These are phyloP conservation scores for Podargus strigoides DNA, from an alignment of 2,797 vertebrate species.

Conservation along the genomic window DNA sequence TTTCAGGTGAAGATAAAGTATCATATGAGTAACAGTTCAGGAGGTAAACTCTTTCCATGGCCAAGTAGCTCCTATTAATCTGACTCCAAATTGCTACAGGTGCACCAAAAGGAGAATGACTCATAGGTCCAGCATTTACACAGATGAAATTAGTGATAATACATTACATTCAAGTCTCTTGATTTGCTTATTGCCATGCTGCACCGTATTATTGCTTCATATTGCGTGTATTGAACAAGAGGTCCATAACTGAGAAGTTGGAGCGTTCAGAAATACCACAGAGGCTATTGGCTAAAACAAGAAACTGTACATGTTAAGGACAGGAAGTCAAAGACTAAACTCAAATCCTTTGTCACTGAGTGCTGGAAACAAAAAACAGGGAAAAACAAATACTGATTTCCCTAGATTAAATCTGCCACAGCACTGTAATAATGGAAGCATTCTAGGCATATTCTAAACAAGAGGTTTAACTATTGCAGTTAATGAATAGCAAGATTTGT, in stretches of 20 bases:
- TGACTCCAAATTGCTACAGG: neutral
- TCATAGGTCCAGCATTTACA: conserved; percentile 15
- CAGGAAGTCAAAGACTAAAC: conserved; percentile 15
- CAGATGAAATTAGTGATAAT: neutral
- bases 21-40: neutral
- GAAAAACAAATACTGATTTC: neutral
- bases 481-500: neutral
- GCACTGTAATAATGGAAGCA: neutral
- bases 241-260: neutral
- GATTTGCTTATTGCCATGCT: conserved; percentile 27
- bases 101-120: conserved; percentile 1
- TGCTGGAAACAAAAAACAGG: neutral
- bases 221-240: neutral
- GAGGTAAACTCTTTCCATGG: conserved; percentile 9
- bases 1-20: neutral
- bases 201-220: conserved; percentile 39
- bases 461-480: neutral
- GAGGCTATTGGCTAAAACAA: neutral
- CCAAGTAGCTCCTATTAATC: conserved; percentile 4
- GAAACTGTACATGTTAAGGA: neutral
- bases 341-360: neutral
- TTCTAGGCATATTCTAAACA: neutral
- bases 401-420: neutral
- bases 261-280: neutral
- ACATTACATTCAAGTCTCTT: conserved; percentile 46